A percentile compares a stretch with the other conserved stretches of the same genome.
Conservation (phyloP, 2,797 vertebrate species). For the Rhinella marina region DNA sequence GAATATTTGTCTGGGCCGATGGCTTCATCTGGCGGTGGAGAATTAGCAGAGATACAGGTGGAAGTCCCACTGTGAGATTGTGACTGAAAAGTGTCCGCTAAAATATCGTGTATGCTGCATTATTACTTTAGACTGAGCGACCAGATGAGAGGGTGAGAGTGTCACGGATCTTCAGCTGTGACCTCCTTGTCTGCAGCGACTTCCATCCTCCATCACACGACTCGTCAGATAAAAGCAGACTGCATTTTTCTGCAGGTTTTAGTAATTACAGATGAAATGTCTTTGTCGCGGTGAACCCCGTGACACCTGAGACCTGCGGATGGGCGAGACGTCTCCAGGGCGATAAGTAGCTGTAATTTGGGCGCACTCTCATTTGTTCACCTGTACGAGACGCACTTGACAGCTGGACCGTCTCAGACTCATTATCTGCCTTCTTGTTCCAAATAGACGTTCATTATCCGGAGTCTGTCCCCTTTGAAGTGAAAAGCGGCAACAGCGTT, state of each 20-base stretch:
- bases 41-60: neutral
- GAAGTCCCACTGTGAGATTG: neutral
- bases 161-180: neutral
- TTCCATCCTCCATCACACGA: too few relatives aligned
- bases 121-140: neutral
- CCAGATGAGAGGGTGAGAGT: neutral
- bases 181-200: neutral
- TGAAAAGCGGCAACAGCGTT: neutral
- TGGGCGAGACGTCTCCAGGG: neutral
- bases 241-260: neutral
- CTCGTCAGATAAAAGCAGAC: too few relatives aligned
- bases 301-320: neutral
- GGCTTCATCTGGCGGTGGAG: conserved; percentile 51
- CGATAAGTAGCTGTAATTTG: conserved; percentile 25
- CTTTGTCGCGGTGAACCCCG: neutral
- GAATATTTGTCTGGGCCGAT: conserved; percentile 64
- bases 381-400: neutral
- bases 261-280: neutral
- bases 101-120: neutral
- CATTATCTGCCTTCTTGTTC: conserved; percentile 38
- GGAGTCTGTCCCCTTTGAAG: conserved; percentile 34
- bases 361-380: neutral
- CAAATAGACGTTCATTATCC: conserved; percentile 40
- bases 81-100: neutral
- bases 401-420: conserved; percentile 40